These are phyloP conservation scores for Apodemia zela DNA, from an alignment of 2,888 invertebrate species.

Conservation along the genomic window DNA sequence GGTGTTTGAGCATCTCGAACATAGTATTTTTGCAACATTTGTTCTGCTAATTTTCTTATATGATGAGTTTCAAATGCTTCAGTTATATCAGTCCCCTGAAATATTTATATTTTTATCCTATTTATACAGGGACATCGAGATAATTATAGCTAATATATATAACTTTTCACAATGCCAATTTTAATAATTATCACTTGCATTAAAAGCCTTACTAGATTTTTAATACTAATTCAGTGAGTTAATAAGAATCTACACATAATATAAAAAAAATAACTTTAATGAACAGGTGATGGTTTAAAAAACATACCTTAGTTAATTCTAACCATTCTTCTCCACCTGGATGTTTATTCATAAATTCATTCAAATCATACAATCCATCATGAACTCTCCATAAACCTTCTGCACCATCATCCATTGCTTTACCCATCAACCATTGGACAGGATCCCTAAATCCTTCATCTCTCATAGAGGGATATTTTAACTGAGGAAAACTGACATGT, in stretches of 20 bases:
- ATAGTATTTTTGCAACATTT: conserved; percentile 80
- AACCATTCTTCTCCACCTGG: conserved; percentile 93
- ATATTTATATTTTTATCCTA: conserved; percentile 6
- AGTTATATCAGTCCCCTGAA: conserved; percentile 88
- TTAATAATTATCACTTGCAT: too few relatives aligned
- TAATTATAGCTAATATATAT: too few relatives aligned
- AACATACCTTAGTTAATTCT: conserved; percentile 80
- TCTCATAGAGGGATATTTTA: conserved; percentile 72
- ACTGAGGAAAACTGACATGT: conserved; percentile 68
- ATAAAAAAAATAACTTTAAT: too few relatives aligned
- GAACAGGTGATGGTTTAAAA: too few relatives aligned
- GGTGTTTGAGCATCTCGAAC: conserved; percentile 82
- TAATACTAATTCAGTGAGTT: too few relatives aligned
- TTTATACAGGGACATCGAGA: too few relatives aligned
- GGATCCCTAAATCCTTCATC: conserved; percentile 54
- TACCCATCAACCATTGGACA: conserved; percentile 83
- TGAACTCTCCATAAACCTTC: conserved; percentile 89
- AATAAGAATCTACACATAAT: too few relatives aligned
- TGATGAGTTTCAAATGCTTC: conserved; percentile 90
- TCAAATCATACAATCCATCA: conserved; percentile 90
- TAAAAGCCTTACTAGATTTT: too few relatives aligned
- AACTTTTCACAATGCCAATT: too few relatives aligned
- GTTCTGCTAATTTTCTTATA: conserved; percentile 77
- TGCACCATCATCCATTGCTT: conserved; percentile 84
- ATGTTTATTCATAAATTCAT: conserved; percentile 87